These are phyloP conservation scores for Alosa sapidissima DNA, from an alignment of 2,797 vertebrate species.

Conservation along the genomic window DNA sequence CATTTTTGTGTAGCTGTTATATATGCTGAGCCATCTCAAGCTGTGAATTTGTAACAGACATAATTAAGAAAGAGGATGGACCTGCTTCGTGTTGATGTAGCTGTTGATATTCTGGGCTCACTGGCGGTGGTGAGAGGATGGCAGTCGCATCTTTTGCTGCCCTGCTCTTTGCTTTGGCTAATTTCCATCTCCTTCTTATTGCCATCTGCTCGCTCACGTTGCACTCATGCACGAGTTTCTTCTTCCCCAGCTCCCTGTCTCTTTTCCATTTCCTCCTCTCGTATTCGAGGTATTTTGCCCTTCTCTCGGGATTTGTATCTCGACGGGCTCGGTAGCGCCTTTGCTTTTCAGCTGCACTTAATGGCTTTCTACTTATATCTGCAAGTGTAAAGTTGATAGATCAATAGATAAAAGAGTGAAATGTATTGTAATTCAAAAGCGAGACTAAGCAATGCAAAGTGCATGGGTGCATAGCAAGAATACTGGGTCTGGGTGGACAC, in stretches of 20 bases:
- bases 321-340: slow-evolving; percentile 1
- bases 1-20: no score
- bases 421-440: no score
- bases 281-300: neutral
- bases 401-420: no score
- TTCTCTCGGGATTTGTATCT: slow-evolving; percentile 9
- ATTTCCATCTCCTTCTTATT: neutral
- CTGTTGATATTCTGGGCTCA: neutral
- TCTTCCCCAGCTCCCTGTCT: neutral
- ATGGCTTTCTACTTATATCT: neutral
- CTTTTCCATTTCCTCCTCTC: neutral
- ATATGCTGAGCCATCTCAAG: no score
- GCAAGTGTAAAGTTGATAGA: neutral
- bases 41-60: no score
- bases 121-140: neutral
- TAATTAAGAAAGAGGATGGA: neutral
- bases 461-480: no score
- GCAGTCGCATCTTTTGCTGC: neutral
- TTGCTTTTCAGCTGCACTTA: slow-evolving; percentile 4
- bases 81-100: neutral
- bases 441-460: no score
- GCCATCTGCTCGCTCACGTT: neutral
- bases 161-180: neutral
- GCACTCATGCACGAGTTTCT: neutral
- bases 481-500: neutral